These are phyloP conservation scores for Scylla paramamosain DNA, from an alignment of 1,140 invertebrate genomes.

Conservation along the genomic window DNA sequence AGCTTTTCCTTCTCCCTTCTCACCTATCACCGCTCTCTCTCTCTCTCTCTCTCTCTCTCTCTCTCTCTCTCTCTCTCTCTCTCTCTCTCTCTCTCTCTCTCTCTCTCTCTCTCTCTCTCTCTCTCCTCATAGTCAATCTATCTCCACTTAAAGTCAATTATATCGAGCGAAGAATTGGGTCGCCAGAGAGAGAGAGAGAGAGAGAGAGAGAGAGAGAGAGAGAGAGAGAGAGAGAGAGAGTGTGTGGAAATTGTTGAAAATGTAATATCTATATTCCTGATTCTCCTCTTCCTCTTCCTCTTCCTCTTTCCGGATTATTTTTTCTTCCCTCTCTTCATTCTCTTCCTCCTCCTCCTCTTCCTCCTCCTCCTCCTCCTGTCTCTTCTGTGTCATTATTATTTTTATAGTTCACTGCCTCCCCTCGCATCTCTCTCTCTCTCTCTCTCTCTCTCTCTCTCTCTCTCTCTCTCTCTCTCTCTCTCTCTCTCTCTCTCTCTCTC, in stretches of 20 bases:
- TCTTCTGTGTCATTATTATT: too few relatives aligned
- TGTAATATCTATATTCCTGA: neutral
- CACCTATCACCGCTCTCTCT: neutral
- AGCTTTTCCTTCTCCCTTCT: neutral
- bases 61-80: neutral
- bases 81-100: neutral
- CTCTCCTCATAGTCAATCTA: neutral
- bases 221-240: too few relatives aligned
- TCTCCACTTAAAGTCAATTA: too few relatives aligned
- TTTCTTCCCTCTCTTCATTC: neutral
- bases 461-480: neutral
- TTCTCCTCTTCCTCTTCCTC: neutral
- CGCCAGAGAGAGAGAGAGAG: neutral
- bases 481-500: neutral
- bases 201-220: too few relatives aligned
- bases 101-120: neutral
- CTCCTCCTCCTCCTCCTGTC: too few relatives aligned
- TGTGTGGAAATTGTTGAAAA: too few relatives aligned
- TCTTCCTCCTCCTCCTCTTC: neutral
- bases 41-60: neutral
- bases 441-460: constrained; percentile 2
- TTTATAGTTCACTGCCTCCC: neutral
- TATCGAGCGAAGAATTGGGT: neutral
- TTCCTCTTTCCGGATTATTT: neutral
- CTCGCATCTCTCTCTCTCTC: neutral